A percentile compares a stretch with the other conserved stretches of the same genome.
Conservation (phyloP, 2,888 invertebrate genomes). For the Scaptomyza polygonia region DNA sequence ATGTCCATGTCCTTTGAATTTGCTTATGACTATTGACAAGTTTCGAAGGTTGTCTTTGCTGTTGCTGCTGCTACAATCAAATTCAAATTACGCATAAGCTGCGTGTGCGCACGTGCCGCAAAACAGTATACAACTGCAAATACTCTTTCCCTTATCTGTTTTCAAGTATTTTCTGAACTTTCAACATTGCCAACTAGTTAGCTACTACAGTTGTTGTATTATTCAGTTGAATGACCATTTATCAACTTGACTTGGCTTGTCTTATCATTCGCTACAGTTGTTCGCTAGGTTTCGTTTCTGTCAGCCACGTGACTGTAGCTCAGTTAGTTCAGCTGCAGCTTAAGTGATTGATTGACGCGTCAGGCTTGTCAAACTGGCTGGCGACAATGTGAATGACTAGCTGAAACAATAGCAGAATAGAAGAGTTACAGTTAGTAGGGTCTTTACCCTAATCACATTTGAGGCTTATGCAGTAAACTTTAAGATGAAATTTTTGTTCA, state of each 20-base stretch:
- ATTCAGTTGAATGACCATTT: conserved; percentile 23
- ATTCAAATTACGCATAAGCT: conserved; percentile 71
- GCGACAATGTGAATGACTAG: conserved; percentile 11
- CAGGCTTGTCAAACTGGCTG: conserved; percentile 41
- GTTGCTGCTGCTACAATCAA: conserved; percentile 63
- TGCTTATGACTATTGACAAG: conserved; percentile 74
- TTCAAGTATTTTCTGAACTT: conserved; percentile 20
- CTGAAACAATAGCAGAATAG: conserved; percentile 6
- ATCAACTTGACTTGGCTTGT: conserved; percentile 18
- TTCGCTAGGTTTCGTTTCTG: conserved; percentile 8
- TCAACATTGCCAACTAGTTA: conserved; percentile 26
- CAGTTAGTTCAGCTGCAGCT: conserved; percentile 40
- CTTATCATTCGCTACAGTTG: conserved; percentile 21
- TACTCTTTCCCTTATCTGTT: not conserved
- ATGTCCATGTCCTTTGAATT: conserved; percentile 67
- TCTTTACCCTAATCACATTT: not conserved
- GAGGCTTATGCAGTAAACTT: not conserved
- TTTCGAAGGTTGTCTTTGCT: conserved; percentile 34
- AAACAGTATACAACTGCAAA: conserved; percentile 17
- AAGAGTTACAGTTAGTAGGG: not conserved
- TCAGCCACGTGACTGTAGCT: conserved; percentile 17
- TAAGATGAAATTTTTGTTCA: not conserved
- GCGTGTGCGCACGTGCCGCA: conserved; percentile 64
- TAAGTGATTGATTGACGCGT: conserved; percentile 63
- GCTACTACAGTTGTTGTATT: not conserved